Evolutionary conservation across 2,113 vertebrate species (phyloP).

Genomic region (Pampusana beccarii): DNA sequence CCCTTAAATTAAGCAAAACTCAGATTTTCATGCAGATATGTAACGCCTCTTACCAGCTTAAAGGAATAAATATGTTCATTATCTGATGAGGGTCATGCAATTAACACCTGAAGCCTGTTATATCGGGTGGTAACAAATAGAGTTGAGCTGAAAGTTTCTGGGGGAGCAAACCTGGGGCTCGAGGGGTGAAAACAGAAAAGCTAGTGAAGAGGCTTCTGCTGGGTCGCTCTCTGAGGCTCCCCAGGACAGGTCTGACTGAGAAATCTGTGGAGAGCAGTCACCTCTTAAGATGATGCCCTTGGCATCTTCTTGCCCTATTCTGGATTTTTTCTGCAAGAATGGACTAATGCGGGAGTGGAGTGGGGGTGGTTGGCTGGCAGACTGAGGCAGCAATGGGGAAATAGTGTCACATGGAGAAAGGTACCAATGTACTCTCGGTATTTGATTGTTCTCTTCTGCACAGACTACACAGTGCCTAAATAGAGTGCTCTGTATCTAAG

Average conservation of each 20-base stretch:
- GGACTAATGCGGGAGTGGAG: accelerated
- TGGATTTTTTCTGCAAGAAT: background rate
- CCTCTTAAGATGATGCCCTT: background rate
- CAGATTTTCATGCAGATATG: background rate
- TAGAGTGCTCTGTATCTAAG: background rate
- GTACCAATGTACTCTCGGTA: background rate
- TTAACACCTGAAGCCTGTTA: background rate
- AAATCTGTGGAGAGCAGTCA: background rate
- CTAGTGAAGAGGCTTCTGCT: background rate
- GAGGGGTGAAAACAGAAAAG: background rate
- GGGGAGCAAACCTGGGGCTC: background rate
- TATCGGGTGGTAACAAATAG: background rate
- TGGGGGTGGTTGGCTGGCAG: accelerated
- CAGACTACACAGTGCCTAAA: background rate
- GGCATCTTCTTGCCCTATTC: background rate
- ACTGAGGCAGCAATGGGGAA: accelerated
- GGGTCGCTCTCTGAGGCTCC: background rate
- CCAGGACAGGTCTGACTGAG: no score
- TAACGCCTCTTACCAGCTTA: background rate
- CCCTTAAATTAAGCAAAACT: background rate
- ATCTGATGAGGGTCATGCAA: background rate
- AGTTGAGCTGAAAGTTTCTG: background rate
- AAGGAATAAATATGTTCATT: background rate
- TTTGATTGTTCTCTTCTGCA: background rate
- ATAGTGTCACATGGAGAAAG: accelerated